Base-by-base conservation (phyloP, 2,797 vertebrate species). In the Etheostoma perlongum region DNA sequence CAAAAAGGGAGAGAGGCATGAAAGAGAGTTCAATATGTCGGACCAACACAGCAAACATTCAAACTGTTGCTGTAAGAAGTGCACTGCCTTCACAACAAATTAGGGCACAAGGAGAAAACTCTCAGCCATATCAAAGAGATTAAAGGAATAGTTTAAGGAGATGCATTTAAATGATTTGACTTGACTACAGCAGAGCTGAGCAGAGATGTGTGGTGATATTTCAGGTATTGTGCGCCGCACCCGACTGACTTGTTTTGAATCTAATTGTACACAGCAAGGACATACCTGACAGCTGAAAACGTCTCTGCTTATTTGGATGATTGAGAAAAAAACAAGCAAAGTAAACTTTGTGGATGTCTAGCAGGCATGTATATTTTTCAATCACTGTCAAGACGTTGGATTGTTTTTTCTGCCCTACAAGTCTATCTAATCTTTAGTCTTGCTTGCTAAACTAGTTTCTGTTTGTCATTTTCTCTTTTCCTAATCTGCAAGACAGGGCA, bases 201-300 rank as follows among this genome's bases (percentile, higher is more conserved):
- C 78, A 78, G 76, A 86, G 72, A 85, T 83, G 79, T 47, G 72
- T 61, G 82, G 72, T 75, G 67, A 83, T 86, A 79, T 83, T 85
- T 90, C 83, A 84, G 69, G 80, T 76, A 68, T 57, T 55, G 66
- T 76, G 62, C 19, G 59, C 64, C n/a, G 49, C 67, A 71, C 63
- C 72, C 10, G 19, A 61, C 55, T 60, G 88, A 69, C 78, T 90
- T 91, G 87, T 92, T 93, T 90, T 85, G 76, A 86, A 89, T 92
- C 81, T 72, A 90, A 85, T 88, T 89, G 82, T 40, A 57, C 76
- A 60, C 79, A 88, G 69, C 27, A n/a, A 81, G 78, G 48, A 77
- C 83, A 76, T 88, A 86, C 64, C 87, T 80, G 78, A 67, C 80
- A 84, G 85, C 33, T 75, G 70, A 58, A 75, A 85, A 78, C 46